A percentile compares a stretch with the other conserved stretches of the same genome.
These are phyloP conservation scores for Eretmocerus hayati DNA, from an alignment of 2,888 invertebrate species.

Conservation along the genomic window DNA sequence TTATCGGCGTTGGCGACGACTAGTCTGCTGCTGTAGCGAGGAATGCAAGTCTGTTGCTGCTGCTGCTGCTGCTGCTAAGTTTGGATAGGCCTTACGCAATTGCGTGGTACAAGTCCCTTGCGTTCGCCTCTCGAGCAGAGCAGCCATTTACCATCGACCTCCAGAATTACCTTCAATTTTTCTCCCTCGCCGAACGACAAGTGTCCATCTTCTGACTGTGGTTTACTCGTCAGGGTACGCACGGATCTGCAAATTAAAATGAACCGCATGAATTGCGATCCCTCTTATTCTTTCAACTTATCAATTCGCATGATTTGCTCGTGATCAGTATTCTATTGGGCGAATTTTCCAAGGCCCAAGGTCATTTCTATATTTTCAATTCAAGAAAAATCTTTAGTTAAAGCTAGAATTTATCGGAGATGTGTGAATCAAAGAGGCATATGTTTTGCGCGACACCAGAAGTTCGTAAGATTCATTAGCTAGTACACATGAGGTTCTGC, in stretches of 20 bases:
- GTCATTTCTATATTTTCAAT: too few species aligned
- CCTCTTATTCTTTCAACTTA: too few species aligned
- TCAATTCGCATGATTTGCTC: too few species aligned
- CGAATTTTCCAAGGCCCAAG: too few species aligned
- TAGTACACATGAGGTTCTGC: too few species aligned
- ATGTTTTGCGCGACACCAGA: too few species aligned
- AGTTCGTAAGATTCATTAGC: too few species aligned
- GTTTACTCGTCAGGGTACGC: constrained; percentile 64
- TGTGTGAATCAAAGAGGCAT: too few species aligned
- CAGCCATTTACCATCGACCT: constrained; percentile 70
- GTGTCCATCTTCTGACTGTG: constrained; percentile 72
- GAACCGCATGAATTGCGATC: too few species aligned
- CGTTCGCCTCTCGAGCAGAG: constrained; percentile 69
- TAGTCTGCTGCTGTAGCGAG: not conserved
- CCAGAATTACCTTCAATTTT: constrained; percentile 63
- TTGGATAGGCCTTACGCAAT: constrained; percentile 52
- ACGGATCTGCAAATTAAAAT: constrained; percentile 62
- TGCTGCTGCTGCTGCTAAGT: constrained; percentile 33
- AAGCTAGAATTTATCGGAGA: too few species aligned
- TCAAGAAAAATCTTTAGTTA: too few species aligned
- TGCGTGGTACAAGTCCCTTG: constrained; percentile 68
- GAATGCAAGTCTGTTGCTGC: not conserved
- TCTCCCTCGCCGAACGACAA: constrained; percentile 73
- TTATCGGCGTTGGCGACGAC: not conserved
- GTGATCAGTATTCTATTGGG: too few species aligned